These are phyloP conservation scores for Camarhynchus parvulus DNA, from an alignment of 2,113 vertebrate genomes.

Conservation along the genomic window DNA sequence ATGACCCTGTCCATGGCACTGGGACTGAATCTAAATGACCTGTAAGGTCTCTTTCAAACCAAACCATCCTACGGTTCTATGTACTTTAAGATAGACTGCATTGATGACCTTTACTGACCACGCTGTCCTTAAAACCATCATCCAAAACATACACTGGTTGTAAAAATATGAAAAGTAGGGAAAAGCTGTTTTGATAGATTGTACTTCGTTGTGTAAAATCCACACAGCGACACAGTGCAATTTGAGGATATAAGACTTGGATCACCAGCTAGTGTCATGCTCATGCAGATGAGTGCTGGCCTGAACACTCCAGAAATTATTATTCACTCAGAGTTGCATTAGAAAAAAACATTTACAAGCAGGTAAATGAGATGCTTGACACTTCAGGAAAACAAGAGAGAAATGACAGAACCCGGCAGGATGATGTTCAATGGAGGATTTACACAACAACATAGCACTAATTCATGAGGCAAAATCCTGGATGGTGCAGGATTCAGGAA, in stretches of 20 bases:
- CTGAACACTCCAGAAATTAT: neutral
- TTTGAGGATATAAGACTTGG: neutral
- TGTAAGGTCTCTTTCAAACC: neutral
- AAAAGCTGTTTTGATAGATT: neutral
- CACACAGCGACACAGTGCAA: rapidly evolving
- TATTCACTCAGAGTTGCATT: neutral
- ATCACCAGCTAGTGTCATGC: neutral
- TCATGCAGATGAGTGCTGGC: neutral
- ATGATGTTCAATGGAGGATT: neutral
- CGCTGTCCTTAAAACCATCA: neutral
- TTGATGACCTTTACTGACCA: neutral
- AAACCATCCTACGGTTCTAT: neutral
- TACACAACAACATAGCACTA: neutral
- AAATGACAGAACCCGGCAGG: neutral
- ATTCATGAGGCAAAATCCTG: neutral
- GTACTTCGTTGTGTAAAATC: neutral
- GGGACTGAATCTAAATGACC: neutral
- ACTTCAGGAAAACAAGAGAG: neutral
- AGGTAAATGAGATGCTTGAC: neutral
- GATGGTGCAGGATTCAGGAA: neutral
- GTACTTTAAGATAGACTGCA: neutral
- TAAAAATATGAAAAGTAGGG: neutral
- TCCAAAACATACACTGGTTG: neutral
- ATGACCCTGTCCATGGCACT: neutral
- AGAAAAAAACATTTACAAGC: neutral